These are phyloP conservation scores for Lophotis ruficrista DNA, from an alignment of 2,113 vertebrate genomes.

Conservation along the genomic window DNA sequence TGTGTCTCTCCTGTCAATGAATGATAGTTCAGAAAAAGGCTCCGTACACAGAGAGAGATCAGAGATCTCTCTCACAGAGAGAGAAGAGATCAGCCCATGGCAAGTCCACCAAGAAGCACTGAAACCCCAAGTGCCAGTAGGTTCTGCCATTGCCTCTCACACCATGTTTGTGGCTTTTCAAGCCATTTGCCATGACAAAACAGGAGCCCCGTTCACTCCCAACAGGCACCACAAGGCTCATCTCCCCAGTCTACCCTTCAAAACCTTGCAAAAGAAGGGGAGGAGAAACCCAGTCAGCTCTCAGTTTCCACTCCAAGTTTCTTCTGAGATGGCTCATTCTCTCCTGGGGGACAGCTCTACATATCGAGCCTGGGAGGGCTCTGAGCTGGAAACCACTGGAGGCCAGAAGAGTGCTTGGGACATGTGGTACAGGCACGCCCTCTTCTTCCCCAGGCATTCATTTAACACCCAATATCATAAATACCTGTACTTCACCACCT, in stretches of 20 bases:
- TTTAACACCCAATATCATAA: not conserved
- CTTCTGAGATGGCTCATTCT: not conserved
- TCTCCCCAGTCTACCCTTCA: not conserved
- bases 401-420: not conserved
- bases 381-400: not conserved
- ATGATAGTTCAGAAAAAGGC: not conserved
- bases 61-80: no score
- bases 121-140: not conserved
- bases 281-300: not conserved
- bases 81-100: not conserved
- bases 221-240: not conserved
- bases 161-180: not conserved
- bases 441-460: not conserved
- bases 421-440: not conserved
- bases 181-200: not conserved
- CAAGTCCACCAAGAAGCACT: not conserved
- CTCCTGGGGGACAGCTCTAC: not conserved
- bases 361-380: not conserved
- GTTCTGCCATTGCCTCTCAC: not conserved
- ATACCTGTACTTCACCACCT: not conserved
- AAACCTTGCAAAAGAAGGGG: not conserved
- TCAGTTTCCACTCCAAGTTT: not conserved
- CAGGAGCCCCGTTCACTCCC: not conserved
- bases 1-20: not conserved
- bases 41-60: rapidly evolving